A percentile compares a stretch with the other conserved stretches of the same genome.
Evolutionary conservation across 2,797 vertebrate species (phyloP).

Genomic region (Pteronotus mesoamericanus): DNA sequence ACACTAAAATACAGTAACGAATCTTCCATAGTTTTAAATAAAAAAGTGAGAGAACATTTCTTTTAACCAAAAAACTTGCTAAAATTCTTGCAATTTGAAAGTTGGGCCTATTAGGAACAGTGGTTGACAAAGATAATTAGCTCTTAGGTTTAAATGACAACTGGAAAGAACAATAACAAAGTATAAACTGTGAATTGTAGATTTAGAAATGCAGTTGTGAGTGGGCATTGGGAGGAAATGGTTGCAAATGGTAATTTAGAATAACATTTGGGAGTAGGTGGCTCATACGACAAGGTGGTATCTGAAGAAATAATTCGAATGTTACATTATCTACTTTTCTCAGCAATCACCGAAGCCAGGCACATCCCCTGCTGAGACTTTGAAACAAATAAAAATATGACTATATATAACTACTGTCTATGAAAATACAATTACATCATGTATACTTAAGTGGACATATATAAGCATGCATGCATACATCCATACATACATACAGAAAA

Average conservation of each 20-base stretch:
- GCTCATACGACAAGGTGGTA: constrained; percentile 4
- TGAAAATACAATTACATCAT: not conserved
- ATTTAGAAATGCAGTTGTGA: constrained; percentile 13
- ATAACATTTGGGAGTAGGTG: constrained; percentile 43
- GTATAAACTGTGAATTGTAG: not conserved
- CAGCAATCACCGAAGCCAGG: not conserved
- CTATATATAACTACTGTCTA: not conserved
- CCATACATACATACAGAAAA: not conserved
- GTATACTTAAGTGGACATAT: not conserved
- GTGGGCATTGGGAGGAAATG: not conserved
- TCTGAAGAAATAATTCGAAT: constrained; percentile 27
- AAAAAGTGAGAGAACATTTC: not conserved
- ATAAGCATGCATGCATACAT: not conserved
- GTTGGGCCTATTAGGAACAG: not conserved
- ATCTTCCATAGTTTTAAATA: not conserved
- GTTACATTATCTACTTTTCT: not conserved
- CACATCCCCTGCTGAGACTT: not conserved
- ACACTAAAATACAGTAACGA: not conserved
- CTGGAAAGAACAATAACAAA: not conserved
- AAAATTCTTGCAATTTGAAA: not conserved
- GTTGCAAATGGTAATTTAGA: constrained; percentile 12
- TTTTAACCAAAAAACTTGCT: not conserved
- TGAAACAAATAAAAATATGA: not conserved
- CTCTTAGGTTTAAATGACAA: constrained; percentile 16
- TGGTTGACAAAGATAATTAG: not conserved